These are phyloP conservation scores for Tenualosa thibaudeaui DNA, from an alignment of 2,797 vertebrate genomes.

Conservation along the genomic window DNA sequence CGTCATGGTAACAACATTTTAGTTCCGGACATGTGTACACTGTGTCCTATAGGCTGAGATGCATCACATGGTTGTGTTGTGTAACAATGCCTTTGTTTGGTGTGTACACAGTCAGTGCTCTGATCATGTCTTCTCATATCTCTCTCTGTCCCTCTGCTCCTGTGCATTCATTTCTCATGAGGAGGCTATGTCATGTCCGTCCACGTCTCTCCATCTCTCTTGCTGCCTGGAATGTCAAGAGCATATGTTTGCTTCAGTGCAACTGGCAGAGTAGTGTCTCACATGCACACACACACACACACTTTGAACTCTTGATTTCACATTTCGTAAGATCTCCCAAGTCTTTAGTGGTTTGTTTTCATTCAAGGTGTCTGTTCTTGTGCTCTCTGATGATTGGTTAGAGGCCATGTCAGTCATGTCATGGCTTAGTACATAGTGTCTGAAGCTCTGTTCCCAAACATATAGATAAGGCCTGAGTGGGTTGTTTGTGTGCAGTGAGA, in stretches of 20 bases:
- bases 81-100: background rate
- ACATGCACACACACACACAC: too few species aligned
- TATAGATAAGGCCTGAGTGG: background rate
- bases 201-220: background rate
- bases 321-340: background rate
- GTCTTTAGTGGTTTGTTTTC: background rate
- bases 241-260: background rate
- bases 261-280: background rate
- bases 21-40: background rate
- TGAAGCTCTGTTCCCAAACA: conserved; percentile 17
- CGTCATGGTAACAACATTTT: conserved; percentile 25
- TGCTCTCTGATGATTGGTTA: background rate
- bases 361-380: background rate
- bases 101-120: background rate
- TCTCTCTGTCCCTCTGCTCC: background rate
- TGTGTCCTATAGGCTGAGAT: conserved; percentile 34
- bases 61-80: conserved; percentile 26
- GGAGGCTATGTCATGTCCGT: background rate
- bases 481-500: background rate
- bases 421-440: background rate
- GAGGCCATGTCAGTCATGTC: background rate
- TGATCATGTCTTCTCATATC: background rate
- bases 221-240: background rate
- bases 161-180: background rate
- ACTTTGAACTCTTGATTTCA: background rate